Conservation (phyloP, 2,888 invertebrate genomes). For the Diloba caeruleocephala region DNA sequence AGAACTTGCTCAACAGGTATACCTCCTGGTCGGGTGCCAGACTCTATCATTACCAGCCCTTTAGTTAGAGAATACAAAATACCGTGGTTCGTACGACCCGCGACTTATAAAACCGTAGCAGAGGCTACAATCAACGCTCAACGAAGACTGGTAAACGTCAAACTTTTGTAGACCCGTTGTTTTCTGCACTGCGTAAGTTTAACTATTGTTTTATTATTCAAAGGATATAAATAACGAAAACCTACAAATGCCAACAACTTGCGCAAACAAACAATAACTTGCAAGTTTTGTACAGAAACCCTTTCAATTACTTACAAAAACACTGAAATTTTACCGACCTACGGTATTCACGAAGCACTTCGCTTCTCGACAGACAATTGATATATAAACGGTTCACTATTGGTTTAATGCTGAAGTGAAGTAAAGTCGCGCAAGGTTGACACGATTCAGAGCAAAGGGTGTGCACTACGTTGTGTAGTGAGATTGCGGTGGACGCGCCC, state of each 20-base stretch:
- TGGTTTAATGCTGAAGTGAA: background rate
- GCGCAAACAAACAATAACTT: too few species aligned
- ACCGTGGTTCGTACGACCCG: too few species aligned
- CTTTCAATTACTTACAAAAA: too few species aligned
- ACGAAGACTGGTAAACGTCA: background rate
- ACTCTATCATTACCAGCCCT: too few species aligned
- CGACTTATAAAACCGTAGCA: too few species aligned
- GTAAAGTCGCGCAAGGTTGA: conserved; percentile 36
- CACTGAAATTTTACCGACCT: too few species aligned
- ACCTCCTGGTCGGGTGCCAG: too few species aligned
- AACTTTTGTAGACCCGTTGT: background rate
- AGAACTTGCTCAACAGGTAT: too few species aligned
- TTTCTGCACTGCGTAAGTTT: background rate
- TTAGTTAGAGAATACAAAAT: too few species aligned
- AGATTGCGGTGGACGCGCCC: conserved; percentile 62
- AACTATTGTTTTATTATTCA: background rate
- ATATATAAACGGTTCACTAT: background rate
- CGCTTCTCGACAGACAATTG: too few species aligned
- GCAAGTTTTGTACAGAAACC: too few species aligned
- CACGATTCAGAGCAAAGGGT: conserved; percentile 51
- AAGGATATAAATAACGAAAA: background rate
- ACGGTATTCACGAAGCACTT: too few species aligned
- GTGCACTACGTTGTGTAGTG: conserved; percentile 43
- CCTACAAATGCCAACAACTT: background rate
- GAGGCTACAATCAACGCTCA: background rate